Conservation (phyloP, 2,797 vertebrate species). For the Gastrophryne carolinensis region DNA sequence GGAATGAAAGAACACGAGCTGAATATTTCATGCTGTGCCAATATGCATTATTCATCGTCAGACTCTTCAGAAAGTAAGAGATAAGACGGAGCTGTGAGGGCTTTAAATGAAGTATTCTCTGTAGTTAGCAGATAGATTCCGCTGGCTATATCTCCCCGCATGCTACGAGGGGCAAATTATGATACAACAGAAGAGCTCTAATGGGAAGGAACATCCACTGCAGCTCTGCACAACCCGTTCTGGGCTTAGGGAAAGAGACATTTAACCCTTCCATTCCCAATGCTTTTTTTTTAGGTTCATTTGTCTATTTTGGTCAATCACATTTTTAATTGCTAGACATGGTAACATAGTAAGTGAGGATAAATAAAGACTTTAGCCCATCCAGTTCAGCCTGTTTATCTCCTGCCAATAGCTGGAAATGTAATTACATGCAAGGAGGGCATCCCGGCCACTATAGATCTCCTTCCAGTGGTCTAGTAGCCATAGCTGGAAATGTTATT, state of each 20-base stretch:
- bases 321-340: background rate
- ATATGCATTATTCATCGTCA: slow-evolving; percentile 69
- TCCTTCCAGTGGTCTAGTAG: no score
- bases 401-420: no score
- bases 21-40: slow-evolving; percentile 67
- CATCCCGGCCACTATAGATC: no score
- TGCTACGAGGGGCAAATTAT: slow-evolving; percentile 52
- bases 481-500: no score
- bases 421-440: no score
- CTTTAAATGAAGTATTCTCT: slow-evolving; percentile 65
- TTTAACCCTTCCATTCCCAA: no score
- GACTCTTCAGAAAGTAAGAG: slow-evolving; percentile 64
- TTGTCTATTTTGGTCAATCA: slow-evolving; percentile 13
- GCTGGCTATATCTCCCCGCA: slow-evolving; percentile 35
- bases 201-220: slow-evolving; percentile 26
- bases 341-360: background rate
- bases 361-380: no score
- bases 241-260: background rate
- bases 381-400: no score
- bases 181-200: slow-evolving; percentile 41
- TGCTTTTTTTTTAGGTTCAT: no score
- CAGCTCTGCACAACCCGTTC: slow-evolving; percentile 11
- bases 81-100: slow-evolving; percentile 58
- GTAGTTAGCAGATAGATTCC: slow-evolving; percentile 56
- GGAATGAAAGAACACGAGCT: slow-evolving; percentile 58